Conservation (phyloP, 2,797 vertebrate genomes). For the Setipinna tenuifilis region DNA sequence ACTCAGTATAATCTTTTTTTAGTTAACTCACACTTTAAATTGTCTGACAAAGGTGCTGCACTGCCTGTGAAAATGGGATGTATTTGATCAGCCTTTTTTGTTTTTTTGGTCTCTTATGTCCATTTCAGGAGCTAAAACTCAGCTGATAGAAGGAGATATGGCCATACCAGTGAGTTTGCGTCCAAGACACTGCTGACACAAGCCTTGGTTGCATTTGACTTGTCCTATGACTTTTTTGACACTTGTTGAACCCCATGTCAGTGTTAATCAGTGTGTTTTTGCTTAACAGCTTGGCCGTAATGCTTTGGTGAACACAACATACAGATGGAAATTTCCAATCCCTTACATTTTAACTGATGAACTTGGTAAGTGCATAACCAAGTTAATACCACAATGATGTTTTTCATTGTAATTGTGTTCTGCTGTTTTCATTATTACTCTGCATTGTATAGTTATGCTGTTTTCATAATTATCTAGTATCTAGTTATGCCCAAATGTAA, state of each 20-base stretch:
- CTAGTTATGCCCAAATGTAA: neutral
- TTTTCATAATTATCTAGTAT: no score
- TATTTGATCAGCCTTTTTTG: neutral
- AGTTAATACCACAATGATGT: neutral
- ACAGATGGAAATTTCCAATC: conserved; percentile 87
- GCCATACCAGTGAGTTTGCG: conserved; percentile 65
- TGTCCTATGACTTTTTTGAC: neutral
- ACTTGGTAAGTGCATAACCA: conserved; percentile 76
- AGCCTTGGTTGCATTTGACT: neutral
- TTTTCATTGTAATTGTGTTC: neutral
- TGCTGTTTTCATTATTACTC: no score
- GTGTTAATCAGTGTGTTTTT: neutral
- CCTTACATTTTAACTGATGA: conserved; percentile 89
- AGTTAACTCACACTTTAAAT: no score
- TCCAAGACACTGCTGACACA: neutral
- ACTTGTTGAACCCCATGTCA: conserved; percentile 6
- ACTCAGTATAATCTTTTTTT: neutral
- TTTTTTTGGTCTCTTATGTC: neutral
- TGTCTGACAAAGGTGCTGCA: neutral
- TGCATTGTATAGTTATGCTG: no score
- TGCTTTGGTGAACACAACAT: conserved; percentile 71
- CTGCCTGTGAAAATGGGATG: neutral
- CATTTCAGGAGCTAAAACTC: conserved; percentile 64
- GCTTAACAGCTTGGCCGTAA: conserved; percentile 70
- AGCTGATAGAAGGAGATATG: conserved; percentile 75